phyloP scores from a whole-genome alignment of 2,113 vertebrate genomes.

The Phyllostomus discolor region DNA sequence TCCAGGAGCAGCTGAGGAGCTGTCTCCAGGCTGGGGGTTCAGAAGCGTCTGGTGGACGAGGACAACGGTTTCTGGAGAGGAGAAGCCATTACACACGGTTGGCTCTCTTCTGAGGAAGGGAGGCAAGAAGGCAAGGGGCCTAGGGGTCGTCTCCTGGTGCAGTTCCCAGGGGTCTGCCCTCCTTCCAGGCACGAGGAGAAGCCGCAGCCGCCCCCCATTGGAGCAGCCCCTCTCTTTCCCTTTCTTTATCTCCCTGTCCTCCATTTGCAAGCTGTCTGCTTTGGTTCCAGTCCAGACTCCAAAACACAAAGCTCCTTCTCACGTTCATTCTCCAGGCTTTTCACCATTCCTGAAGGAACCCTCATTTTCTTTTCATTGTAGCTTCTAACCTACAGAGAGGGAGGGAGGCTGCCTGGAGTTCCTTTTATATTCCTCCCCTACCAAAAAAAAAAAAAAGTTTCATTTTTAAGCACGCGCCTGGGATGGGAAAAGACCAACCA shows the following conservation, averaged over 20 bases:
- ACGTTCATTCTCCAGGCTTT: slow-evolving; percentile 79
- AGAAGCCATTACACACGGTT: slow-evolving; percentile 93
- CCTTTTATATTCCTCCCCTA: slow-evolving; percentile 70
- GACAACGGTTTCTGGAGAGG: slow-evolving; percentile 86
- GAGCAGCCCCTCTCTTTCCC: slow-evolving; percentile 76
- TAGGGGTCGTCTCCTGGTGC: slow-evolving; percentile 77
- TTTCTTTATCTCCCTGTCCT: slow-evolving; percentile 88
- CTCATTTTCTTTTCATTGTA: slow-evolving; percentile 77
- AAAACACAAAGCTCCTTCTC: slow-evolving; percentile 86
- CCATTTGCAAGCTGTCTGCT: slow-evolving; percentile 88
- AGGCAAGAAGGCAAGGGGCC: slow-evolving; percentile 70
- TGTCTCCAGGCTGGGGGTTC: slow-evolving; percentile 73
- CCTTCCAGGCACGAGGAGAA: slow-evolving; percentile 59
- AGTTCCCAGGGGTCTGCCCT: slow-evolving; percentile 76
- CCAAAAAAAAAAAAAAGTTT: slow-evolving; percentile 78
- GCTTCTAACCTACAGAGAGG: slow-evolving; percentile 75
- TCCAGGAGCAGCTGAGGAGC: slow-evolving; percentile 73
- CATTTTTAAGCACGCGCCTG: slow-evolving; percentile 80
- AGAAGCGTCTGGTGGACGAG: slow-evolving; percentile 80
- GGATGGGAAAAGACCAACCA: slow-evolving; percentile 80
- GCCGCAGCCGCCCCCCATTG: slow-evolving; percentile 64
- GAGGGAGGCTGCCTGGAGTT: slow-evolving; percentile 76
- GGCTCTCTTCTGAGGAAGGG: slow-evolving; percentile 80
- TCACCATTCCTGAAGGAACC: slow-evolving; percentile 83
- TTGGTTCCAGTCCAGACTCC: slow-evolving; percentile 88